Evolutionary conservation across 2,888 invertebrate genomes (phyloP), one percentile per base, ranked within the genome.

Genomic region (Aphrophora alni): DNA sequence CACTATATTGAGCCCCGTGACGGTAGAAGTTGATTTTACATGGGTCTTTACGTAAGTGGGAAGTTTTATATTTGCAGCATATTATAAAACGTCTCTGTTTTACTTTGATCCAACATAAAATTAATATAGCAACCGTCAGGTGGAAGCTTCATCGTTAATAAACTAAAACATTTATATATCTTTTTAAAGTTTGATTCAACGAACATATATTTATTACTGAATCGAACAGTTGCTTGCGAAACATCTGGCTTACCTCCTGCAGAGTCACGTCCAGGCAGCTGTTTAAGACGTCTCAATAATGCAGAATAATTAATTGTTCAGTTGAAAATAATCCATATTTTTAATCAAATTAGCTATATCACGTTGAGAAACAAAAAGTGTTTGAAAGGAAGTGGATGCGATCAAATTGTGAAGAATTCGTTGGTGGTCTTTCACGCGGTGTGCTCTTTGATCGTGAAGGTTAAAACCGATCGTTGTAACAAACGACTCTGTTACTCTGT

Each of bases 251-350:
- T 33, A 44, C 21, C 59, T 59, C 21, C n/a, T 21, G 21, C 21
- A 3, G 21, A 59, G 59, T 10, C 21, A 3, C 5, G 59, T 21
- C 14, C 21, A 21, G 59, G 12, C 59, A 59, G 59, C 59, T 59
- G 59, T 59, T 59, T 59, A 21, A 59, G 59, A 59, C 59, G 21
- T 59, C 59, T 59, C 59, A 59, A 59, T 59, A 59, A 59, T 59
- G 59, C 59, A 59, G 59, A 59, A 59, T 59, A 59, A 59, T 59
- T 59, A 59, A 59, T 59, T 21, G 59, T 21, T 59, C n/a, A 21
- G 5, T 21, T 5, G 59, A 59, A 59, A 59, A 21, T 59, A 59
- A 59, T 59, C 59, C 59, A 59, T 59, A 59, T 59, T 59, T 59
- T 59, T 59, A 59, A 59, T 59, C 59, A 59, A 59, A 59, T 59